Evolutionary conservation across 2,888 invertebrate species (phyloP).

Genomic region (Myopa tessellatipennis): DNA sequence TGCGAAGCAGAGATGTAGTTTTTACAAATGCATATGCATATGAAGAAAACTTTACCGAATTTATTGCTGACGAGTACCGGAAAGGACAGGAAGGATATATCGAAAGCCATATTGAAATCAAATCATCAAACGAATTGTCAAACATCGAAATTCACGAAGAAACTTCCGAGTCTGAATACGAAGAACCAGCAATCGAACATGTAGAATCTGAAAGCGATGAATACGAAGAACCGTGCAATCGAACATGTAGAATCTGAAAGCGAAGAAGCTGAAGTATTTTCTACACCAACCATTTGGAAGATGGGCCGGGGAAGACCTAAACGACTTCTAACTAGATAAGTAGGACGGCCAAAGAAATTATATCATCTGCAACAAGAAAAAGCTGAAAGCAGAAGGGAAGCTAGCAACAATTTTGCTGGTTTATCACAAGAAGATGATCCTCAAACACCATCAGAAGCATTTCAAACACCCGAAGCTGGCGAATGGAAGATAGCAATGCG

Average conservation of each 20-base stretch:
- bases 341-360: background rate
- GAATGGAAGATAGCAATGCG: slow-evolving; percentile 40
- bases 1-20: slow-evolving; percentile 25
- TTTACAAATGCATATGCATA: slow-evolving; percentile 14
- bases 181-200: too few relatives aligned
- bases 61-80: slow-evolving; percentile 10
- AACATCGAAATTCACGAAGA: too few relatives aligned
- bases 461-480: slow-evolving; percentile 3
- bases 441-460: background rate
- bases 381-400: background rate
- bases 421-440: background rate
- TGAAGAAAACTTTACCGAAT: slow-evolving; percentile 32
- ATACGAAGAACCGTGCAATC: background rate
- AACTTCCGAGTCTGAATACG: too few relatives aligned
- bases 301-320: background rate
- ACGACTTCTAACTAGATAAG: background rate
- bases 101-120: too few relatives aligned
- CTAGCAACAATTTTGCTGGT: background rate
- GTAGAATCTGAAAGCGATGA: too few relatives aligned
- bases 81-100: too few relatives aligned
- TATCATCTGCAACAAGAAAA: background rate
- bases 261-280: background rate
- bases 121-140: too few relatives aligned
- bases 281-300: background rate
- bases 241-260: slow-evolving; percentile 1